phyloP scores from a whole-genome alignment of 1,140 invertebrate species.

The Drosophila elegans region DNA sequence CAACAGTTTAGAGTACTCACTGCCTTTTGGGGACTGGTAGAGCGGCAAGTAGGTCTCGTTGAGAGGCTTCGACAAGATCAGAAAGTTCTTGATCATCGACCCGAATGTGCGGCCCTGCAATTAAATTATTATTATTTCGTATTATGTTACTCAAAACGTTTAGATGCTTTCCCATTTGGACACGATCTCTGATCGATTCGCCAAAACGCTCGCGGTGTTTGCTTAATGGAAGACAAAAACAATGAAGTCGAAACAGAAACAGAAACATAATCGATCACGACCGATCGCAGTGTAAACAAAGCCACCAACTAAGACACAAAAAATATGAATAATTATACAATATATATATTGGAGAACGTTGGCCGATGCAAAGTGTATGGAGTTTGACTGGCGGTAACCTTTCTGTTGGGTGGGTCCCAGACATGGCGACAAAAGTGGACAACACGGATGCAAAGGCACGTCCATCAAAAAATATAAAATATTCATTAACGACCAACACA shows the following conservation, averaged over 20 bases:
- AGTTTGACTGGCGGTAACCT: constrained; percentile 3
- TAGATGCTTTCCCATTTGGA: constrained; percentile 33
- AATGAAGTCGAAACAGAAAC: constrained; percentile 1
- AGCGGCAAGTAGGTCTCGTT: constrained; percentile 89
- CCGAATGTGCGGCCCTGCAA: constrained; percentile 91
- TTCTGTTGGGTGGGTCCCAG: constrained; percentile 20
- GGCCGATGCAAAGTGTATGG: constrained; percentile 34
- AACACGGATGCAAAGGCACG: constrained; percentile 15
- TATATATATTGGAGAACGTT: constrained; percentile 28
- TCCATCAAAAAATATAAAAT: background rate
- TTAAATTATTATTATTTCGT: constrained; percentile 1
- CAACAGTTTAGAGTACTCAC: constrained; percentile 62
- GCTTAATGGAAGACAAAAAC: constrained; percentile 16
- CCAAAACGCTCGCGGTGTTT: constrained; percentile 12
- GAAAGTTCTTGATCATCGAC: constrained; percentile 89
- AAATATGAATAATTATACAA: constrained; percentile 66
- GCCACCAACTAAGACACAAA: constrained; percentile 38
- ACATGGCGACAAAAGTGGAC: background rate
- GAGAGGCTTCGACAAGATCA: constrained; percentile 87
- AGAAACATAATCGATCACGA: constrained; percentile 75
- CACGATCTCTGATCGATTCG: constrained; percentile 27
- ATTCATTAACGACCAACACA: background rate
- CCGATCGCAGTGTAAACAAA: constrained; percentile 65
- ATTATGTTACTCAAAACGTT: constrained; percentile 17
- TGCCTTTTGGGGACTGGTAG: constrained; percentile 89